Evolutionary conservation across 2,113 vertebrate species (phyloP).

Genomic region (Epinephelus fuscoguttatus): DNA sequence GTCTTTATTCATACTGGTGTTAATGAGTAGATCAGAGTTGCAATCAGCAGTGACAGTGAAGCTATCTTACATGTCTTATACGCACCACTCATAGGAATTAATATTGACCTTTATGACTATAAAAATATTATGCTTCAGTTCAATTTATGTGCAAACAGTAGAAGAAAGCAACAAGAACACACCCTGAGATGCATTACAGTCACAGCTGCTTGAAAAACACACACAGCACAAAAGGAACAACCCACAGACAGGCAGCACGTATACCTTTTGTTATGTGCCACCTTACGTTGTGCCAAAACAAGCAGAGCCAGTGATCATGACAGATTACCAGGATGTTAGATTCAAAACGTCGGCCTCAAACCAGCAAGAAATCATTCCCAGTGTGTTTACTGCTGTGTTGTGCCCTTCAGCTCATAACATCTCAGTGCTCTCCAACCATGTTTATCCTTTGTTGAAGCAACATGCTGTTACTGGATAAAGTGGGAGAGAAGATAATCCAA

Average conservation of each 20-base stretch:
- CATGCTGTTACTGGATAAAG: conserved; percentile 1
- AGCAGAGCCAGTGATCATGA: conserved; percentile 34
- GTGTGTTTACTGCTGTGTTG: conserved; percentile 12
- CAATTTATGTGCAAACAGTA: not conserved
- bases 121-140: not conserved
- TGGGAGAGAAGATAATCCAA: not conserved
- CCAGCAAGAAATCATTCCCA: conserved; percentile 20
- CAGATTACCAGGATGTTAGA: conserved; percentile 33
- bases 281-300: conserved; percentile 17
- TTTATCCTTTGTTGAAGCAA: not conserved
- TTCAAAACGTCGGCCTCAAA: not conserved
- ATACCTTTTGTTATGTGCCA: too few species aligned
- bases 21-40: not conserved
- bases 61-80: not conserved
- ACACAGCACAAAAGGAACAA: conserved; percentile 3
- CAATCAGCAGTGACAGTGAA: not conserved
- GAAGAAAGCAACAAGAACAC: not conserved
- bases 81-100: not conserved
- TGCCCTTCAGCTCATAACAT: not conserved
- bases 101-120: not conserved
- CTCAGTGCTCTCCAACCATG: not conserved
- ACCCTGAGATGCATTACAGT: not conserved
- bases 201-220: conserved; percentile 1
- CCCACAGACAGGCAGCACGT: not conserved
- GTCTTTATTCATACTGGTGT: not conserved